Evolutionary conservation across 2,888 invertebrate genomes (phyloP), one percentile per base, ranked within the genome.

Genomic region (Petrophora chlorosata): DNA sequence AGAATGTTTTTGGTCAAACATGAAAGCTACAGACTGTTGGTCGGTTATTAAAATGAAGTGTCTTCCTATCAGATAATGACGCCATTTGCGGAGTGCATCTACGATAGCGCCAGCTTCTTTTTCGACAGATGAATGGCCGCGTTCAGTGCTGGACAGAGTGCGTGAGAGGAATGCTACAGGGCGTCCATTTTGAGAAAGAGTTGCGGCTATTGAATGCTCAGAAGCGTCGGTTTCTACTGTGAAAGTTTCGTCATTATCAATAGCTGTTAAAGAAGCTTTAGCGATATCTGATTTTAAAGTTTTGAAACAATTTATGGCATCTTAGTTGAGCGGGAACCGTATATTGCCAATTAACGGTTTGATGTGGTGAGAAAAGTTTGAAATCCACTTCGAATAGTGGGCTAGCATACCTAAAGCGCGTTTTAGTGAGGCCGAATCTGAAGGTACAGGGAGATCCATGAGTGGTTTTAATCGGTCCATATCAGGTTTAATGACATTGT

Each of bases 1-100:
- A n/a, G n/a, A n/a, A n/a, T n/a, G n/a, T n/a, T n/a, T n/a, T n/a
- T n/a, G n/a, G n/a, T n/a, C n/a, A n/a, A n/a, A n/a, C n/a, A n/a
- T n/a, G n/a, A n/a, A n/a, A n/a, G n/a, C n/a, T n/a, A n/a, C n/a
- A n/a, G n/a, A n/a, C n/a, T n/a, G n/a, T n/a, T n/a, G n/a, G n/a
- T n/a, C n/a, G n/a, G n/a, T n/a, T n/a, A n/a, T n/a, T 22, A 22
- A 7, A 4, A 22, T 7, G 8, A 71, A 51, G 15, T 32, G 32
- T 14, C 33, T 33, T 10, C 33, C 33, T 5, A 33, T 9, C 0
- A 17, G 10, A 7, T 33, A 32, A 3, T 15, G 16, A 2, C 30
- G 15, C 30, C 30, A 32, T n/a, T 32, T 32, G 1, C 16, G 2
- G 9, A 32, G 3, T 3, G 16, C 2, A 3, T 19, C 33, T 2